phyloP scores from a whole-genome alignment of 2,888 invertebrate genomes.

The Drosophila trichaetosa region DNA sequence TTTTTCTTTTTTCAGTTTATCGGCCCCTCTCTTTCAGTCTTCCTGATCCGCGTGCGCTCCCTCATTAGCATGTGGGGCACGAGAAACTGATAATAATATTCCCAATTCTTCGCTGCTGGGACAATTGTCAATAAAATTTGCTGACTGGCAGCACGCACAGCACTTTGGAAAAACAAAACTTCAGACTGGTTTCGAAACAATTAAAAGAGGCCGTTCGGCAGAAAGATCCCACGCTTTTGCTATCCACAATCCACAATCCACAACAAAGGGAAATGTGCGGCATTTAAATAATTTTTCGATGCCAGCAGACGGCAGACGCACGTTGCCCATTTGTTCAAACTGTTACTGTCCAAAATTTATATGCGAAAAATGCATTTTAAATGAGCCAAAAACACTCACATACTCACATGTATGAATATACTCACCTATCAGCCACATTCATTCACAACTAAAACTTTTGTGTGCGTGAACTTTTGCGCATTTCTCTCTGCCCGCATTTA shows the following conservation, averaged over 20 bases:
- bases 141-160: slow-evolving; percentile 62
- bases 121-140: slow-evolving; percentile 77
- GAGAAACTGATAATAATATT: slow-evolving; percentile 62
- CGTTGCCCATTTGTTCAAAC: slow-evolving; percentile 66
- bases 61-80: slow-evolving; percentile 76
- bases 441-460: slow-evolving; percentile 43
- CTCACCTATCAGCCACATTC: slow-evolving; percentile 35
- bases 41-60: slow-evolving; percentile 8
- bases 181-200: slow-evolving; percentile 60
- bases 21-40: slow-evolving; percentile 16
- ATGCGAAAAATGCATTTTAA: slow-evolving; percentile 76
- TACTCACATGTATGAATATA: not conserved
- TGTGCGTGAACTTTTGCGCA: slow-evolving; percentile 61
- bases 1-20: slow-evolving; percentile 65
- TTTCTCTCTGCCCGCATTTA: slow-evolving; percentile 41
- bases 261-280: slow-evolving; percentile 59
- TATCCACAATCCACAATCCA: slow-evolving; percentile 1
- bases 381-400: slow-evolving; percentile 41
- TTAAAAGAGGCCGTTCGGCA: slow-evolving; percentile 50
- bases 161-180: slow-evolving; percentile 47
- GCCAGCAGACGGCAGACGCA: slow-evolving; percentile 49
- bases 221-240: slow-evolving; percentile 71
- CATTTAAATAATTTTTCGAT: slow-evolving; percentile 73
- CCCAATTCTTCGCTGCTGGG: slow-evolving; percentile 43
- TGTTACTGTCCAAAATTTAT: slow-evolving; percentile 69